phyloP scores from a whole-genome alignment of 1,140 invertebrate species.

The Sarcophaga peregrina region DNA sequence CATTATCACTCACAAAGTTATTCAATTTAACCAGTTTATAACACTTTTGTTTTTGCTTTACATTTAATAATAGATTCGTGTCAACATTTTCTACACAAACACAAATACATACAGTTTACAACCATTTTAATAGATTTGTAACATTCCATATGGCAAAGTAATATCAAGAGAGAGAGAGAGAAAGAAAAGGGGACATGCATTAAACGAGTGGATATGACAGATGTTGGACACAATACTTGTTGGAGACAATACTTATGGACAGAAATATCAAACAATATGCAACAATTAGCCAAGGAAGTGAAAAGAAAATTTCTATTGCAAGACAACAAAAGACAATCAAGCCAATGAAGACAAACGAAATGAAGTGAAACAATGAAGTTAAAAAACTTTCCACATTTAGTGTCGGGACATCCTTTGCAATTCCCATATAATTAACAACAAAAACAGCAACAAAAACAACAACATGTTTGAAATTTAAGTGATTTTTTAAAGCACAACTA shows the following conservation, averaged over 20 bases:
- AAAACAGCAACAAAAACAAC: too few relatives aligned
- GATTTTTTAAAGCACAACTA: too few relatives aligned
- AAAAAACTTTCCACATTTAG: neutral
- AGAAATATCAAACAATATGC: neutral
- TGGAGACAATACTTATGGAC: neutral
- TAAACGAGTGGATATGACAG: too few relatives aligned
- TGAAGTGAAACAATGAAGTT: neutral
- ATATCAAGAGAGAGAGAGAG: too few relatives aligned
- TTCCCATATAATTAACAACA: neutral
- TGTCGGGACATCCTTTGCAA: neutral
- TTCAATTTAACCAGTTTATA: neutral
- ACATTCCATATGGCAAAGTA: too few relatives aligned
- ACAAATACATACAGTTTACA: neutral
- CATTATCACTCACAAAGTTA: neutral
- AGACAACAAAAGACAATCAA: neutral
- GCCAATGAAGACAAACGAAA: neutral
- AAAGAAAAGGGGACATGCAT: too few relatives aligned
- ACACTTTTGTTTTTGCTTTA: neutral
- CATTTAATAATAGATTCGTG: neutral
- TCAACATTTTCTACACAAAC: neutral
- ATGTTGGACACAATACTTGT: neutral
- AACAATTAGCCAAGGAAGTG: constrained; percentile 21
- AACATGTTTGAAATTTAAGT: too few relatives aligned
- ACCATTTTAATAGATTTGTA: too few relatives aligned
- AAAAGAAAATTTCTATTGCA: neutral